Evolutionary conservation across 1,140 invertebrate genomes (phyloP).

Genomic region (Calycopis cecrops): DNA sequence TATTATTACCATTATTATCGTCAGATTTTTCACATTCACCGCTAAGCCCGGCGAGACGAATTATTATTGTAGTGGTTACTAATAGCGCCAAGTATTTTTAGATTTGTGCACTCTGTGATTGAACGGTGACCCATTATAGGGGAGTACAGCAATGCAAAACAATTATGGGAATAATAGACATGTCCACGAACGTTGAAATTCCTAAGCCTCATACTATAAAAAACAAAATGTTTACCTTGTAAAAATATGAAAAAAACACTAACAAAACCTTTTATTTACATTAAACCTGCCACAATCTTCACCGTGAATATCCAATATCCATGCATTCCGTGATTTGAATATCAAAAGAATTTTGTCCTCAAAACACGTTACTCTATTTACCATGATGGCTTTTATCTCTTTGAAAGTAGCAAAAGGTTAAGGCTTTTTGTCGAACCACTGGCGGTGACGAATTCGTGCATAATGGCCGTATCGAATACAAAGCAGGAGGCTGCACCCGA

Average conservation of each 20-base stretch:
- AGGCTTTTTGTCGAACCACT: slow-evolving; percentile 32
- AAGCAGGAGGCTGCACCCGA: slow-evolving; percentile 41
- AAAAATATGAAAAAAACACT: neutral
- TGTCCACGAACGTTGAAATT: no score
- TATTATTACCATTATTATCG: no score
- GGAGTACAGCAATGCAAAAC: no score
- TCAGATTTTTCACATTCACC: no score
- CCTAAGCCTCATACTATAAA: no score
- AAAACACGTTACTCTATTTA: slow-evolving; percentile 31
- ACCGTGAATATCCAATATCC: neutral
- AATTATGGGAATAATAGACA: no score
- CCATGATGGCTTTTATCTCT: slow-evolving; percentile 30
- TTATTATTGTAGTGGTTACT: no score
- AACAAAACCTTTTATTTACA: neutral
- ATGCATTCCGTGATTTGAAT: slow-evolving; percentile 36
- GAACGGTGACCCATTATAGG: no score
- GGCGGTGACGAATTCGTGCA: slow-evolving; percentile 40
- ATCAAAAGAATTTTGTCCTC: slow-evolving; percentile 39
- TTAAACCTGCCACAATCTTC: neutral
- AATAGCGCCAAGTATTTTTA: no score
- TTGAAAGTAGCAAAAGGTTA: slow-evolving; percentile 34
- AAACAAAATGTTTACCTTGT: no score
- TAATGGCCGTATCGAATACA: slow-evolving; percentile 45
- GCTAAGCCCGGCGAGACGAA: no score
- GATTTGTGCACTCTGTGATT: no score